These are phyloP conservation scores for Hemichromis elongatus DNA, from an alignment of 2,113 vertebrate genomes.

Conservation along the genomic window DNA sequence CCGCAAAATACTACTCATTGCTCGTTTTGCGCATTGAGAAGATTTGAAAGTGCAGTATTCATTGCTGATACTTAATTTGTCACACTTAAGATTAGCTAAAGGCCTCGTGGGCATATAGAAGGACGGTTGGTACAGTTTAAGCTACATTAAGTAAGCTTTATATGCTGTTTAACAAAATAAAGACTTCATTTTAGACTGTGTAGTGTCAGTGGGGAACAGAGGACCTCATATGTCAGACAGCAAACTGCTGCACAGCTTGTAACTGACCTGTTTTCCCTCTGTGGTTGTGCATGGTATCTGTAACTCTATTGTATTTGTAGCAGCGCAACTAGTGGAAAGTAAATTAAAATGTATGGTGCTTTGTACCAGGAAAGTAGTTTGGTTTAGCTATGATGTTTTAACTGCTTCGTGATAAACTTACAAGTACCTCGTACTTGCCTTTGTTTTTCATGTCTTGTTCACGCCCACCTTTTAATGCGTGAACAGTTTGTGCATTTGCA, in stretches of 20 bases:
- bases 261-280: not conserved
- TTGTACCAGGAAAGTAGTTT: not conserved
- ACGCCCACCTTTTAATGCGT: not conserved
- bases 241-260: not conserved
- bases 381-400: not conserved
- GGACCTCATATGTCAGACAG: not conserved
- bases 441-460: not conserved
- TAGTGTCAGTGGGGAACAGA: not conserved
- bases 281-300: not conserved
- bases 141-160: slow-evolving; percentile 5
- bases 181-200: not conserved
- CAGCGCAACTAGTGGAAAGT: not conserved
- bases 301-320: not conserved
- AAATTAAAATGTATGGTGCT: not conserved
- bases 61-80: slow-evolving; percentile 29
- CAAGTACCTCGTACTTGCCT: not conserved
- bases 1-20: not conserved
- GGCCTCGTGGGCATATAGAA: slow-evolving; percentile 3
- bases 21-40: not conserved
- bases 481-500: not conserved
- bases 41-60: not conserved
- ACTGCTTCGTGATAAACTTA: not conserved
- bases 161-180: not conserved
- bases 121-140: not conserved
- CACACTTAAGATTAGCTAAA: slow-evolving; percentile 33